Base-by-base conservation (phyloP, 2,888 invertebrate species). In the Netelia fuscicornis region DNA sequence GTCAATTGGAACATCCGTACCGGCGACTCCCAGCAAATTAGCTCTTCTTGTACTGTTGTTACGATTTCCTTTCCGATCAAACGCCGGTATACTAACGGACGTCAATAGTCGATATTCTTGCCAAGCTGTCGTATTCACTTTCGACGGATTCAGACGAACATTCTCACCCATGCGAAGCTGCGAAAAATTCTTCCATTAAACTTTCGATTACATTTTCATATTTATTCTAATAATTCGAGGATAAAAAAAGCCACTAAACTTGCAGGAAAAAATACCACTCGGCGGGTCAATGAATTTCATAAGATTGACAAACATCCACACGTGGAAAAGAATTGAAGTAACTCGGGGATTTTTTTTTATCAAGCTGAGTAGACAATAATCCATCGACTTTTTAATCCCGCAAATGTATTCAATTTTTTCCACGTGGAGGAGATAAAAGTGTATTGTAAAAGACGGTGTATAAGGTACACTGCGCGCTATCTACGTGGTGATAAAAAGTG, bases 81-180 rank as follows among this genome's bases (percentile, higher is more conserved):
- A 98, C 0, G 98, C 98, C 0, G 99, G 99, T 44, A 98, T 97
- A 6, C 98, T 97, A 25, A 98, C 98, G 0, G 99, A 98, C 58
- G 98, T 98, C 94, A 98, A 96, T 84, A 98, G 94, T 82, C 97
- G 96, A 87, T 95, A 96, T 48, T 95, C 95, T 88, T 94, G 91
- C 89, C 91, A 89, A 2, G 78, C n/a, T 0, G 91, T 91, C 0
- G 89, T 86, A 25, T 91, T 91, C 25, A 90, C 71, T 1, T 70
- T 74, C 2, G 89, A 87, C 2, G 90, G 85, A 72, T 92, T 89
- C 23, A 81, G 62, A 2, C 89, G 87, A n/a, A 88, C 89, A 80
- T 91, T 87, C 67, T 90, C 90, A 30, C 90, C 89, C 72, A 89
- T 82, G 75, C 85, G 85, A 11, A 89, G 81, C 91, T 91, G 76